phyloP scores from a whole-genome alignment of 2,888 invertebrate species.

The Rhyacophila evoluta region DNA sequence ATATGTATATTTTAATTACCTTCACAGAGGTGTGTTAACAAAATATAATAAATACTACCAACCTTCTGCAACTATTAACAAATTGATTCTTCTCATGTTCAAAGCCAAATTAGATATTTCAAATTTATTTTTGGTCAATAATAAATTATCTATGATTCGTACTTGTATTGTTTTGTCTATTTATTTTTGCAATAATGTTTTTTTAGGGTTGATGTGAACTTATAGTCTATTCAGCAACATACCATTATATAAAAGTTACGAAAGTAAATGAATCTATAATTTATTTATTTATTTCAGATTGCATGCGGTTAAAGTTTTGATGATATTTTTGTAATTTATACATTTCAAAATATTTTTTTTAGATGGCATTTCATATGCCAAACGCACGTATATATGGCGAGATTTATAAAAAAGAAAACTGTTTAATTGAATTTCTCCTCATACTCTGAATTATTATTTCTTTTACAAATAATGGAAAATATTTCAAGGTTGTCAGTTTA shows the following conservation, averaged over 20 bases:
- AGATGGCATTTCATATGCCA: not conserved
- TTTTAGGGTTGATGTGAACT: not conserved
- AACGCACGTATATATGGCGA: not conserved
- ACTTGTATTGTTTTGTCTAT: not conserved
- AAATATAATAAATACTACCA: not conserved
- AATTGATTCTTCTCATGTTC: not conserved
- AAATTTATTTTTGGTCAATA: not conserved
- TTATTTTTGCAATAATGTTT: not conserved
- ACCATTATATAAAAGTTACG: not conserved
- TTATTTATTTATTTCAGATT: conserved; percentile 4
- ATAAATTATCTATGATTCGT: not conserved
- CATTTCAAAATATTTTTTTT: not conserved
- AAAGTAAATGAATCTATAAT: not conserved
- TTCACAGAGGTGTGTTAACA: not conserved
- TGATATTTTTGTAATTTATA: conserved; percentile 13
- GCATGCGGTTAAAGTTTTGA: not conserved
- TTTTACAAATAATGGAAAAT: not conserved
- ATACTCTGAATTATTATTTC: not conserved
- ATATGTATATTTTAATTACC: not conserved
- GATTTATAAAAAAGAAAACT: not conserved
- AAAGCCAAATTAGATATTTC: not conserved
- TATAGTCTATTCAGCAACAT: not conserved
- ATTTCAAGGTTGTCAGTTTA: not conserved
- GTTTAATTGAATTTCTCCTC: not conserved
- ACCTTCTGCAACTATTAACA: not conserved